Conservation (phyloP, 2,113 vertebrate species). For the Scytalopus superciliaris region DNA sequence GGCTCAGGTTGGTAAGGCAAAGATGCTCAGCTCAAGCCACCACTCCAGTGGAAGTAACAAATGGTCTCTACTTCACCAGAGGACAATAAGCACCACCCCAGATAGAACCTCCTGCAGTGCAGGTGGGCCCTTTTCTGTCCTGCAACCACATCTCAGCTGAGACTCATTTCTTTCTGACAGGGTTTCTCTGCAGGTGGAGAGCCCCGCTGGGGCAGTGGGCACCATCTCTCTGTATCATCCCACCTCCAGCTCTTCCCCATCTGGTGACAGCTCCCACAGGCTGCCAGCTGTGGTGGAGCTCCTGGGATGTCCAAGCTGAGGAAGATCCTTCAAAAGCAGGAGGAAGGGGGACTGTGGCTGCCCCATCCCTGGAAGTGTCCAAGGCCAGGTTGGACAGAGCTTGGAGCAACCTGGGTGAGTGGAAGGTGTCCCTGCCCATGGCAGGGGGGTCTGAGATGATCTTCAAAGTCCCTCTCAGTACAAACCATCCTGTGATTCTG, state of each 20-base stretch:
- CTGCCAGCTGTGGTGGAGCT: not conserved
- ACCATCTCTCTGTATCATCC: not conserved
- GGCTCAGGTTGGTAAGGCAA: not conserved
- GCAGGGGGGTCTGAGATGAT: not conserved
- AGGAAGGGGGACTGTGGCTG: not conserved
- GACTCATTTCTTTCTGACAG: not conserved
- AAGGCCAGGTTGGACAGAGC: not conserved
- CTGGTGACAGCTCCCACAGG: not conserved
- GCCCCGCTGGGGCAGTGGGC: not conserved
- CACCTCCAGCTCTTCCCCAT: not conserved
- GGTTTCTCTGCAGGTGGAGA: not conserved
- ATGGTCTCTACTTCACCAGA: not conserved
- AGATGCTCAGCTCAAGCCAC: not conserved
- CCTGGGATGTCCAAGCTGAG: not conserved
- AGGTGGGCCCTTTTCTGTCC: not conserved
- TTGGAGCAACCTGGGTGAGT: not conserved
- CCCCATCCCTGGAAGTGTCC: not conserved
- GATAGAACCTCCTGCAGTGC: not conserved
- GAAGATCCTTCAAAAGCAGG: not conserved
- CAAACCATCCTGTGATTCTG: not conserved
- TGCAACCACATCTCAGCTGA: not conserved
- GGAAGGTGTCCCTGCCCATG: not conserved
- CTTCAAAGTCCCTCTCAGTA: not conserved
- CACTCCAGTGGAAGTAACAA: not conserved
- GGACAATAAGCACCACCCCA: not conserved